Evolutionary conservation across 2,888 invertebrate genomes (phyloP), one percentile per base, ranked within the genome.

Genomic region (Anthophora plumipes): DNA sequence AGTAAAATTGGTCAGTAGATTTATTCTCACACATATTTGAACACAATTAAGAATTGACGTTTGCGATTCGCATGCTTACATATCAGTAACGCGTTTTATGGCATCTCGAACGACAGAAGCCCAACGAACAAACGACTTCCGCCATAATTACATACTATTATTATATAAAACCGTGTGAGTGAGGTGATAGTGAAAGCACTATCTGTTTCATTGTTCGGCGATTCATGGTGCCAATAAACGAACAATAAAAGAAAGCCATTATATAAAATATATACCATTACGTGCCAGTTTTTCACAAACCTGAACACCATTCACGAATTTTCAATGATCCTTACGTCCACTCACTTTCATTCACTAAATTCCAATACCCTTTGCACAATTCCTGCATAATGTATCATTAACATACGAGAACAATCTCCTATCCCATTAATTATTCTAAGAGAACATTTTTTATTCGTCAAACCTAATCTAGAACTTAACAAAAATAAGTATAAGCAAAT

Each of bases 81-180:
- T n/a, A 37, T 17, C 43, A 14, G 0, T 12, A 14, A 5, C 39
- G 31, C 17, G 7, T 52, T 22, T 37, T 22, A 39, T 39, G 46
- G 20, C 2, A 60, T 8, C 52, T 60, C 22, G 43, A 48, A 48
- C 14, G n/a, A 17, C 57, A 64, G 50, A 46, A 66, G 31, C 48
- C 31, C 22, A 17, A 50, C n/a, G 12, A 71, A 31, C 52, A 31
- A 25, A n/a, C 11, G 57, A 57, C 71, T 71, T 71, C 71, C 75
- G 48, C 55, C 39, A 20, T 71, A 76, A 76, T 76, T 76, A 63
- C 25, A 71, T 25, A 55, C 41, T 63, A 71, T 76, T 57, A 63
- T 76, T 71, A 63, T 57, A 76, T 76, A 76, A 76, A 71, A 63
- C 55, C 54, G 55, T 71, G 75, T 41, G 61, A 71, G 55, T 25